Conservation (phyloP, 1,140 invertebrate species). For the Musca domestica region DNA sequence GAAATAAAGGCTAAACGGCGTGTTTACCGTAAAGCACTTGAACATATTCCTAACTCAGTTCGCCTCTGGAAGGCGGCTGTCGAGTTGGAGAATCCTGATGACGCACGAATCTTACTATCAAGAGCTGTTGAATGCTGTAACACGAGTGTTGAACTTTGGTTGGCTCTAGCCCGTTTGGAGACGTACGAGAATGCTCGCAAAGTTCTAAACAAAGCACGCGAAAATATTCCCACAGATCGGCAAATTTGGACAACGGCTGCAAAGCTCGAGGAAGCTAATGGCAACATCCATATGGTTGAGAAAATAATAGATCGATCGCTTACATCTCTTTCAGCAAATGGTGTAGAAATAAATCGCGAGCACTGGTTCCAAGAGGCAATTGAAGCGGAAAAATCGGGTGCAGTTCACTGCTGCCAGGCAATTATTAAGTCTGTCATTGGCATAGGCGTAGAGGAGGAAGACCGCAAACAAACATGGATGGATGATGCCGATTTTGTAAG, state of each 20-base stretch:
- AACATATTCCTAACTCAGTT: constrained; percentile 98
- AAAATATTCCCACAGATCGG: constrained; percentile 98
- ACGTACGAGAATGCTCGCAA: constrained; percentile 98
- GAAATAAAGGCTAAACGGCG: constrained; percentile 93
- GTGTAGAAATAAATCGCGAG: constrained; percentile 97
- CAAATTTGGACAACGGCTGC: constrained; percentile 98
- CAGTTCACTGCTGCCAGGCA: constrained; percentile 86
- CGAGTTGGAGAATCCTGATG: constrained; percentile 96
- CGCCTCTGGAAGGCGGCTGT: constrained; percentile 98
- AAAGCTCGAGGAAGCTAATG: constrained; percentile 96
- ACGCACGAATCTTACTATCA: constrained; percentile 92
- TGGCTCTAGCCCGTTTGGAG: constrained; percentile 94
- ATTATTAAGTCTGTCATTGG: constrained; percentile 92
- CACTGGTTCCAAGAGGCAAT: constrained; percentile 99
- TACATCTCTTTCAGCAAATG: constrained; percentile 87
- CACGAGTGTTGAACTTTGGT: constrained; percentile 93
- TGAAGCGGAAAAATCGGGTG: constrained; percentile 94
- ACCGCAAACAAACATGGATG: constrained; percentile 98
- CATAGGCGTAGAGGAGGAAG: constrained; percentile 94
- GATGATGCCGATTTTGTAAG: constrained; percentile 94
- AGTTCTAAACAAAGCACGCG: constrained; percentile 96
- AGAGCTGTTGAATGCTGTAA: constrained; percentile 98
- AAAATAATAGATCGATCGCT: constrained; percentile 96
- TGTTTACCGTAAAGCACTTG: constrained; percentile 91
- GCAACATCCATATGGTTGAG: constrained; percentile 92